A percentile compares a stretch with the other conserved stretches of the same genome.
Conservation (phyloP, 2,113 vertebrate genomes). For the Mixornis gularis region DNA sequence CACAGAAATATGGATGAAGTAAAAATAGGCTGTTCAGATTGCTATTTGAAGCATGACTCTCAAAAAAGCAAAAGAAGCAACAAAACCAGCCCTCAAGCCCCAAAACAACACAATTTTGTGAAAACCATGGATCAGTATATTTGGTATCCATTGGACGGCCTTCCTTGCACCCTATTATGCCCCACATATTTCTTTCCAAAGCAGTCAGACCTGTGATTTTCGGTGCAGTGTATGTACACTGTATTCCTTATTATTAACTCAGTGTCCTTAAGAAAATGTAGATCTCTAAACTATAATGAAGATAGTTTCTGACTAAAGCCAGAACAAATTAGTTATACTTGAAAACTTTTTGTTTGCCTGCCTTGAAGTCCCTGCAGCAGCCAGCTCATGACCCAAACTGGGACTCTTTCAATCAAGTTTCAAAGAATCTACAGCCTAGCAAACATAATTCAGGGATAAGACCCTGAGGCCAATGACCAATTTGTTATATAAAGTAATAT, state of each 20-base stretch:
- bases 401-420: constrained; percentile 20
- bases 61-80: neutral
- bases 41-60: neutral
- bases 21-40: neutral
- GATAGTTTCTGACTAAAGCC: constrained; percentile 37
- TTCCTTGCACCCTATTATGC: neutral
- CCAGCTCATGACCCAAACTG: neutral
- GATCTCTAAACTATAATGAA: neutral
- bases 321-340: constrained; percentile 41
- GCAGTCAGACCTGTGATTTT: neutral
- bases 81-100: neutral
- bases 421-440: neutral
- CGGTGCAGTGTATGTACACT: neutral
- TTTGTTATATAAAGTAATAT: constrained; percentile 1
- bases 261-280: neutral
- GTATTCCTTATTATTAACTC: neutral
- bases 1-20: neutral
- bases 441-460: neutral
- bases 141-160: neutral
- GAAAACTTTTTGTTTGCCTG: constrained; percentile 1
- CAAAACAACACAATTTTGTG: neutral
- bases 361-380: neutral
- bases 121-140: neutral
- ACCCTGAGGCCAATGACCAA: neutral
- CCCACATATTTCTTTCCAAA: neutral